Conservation (phyloP, 1,140 invertebrate species). For the Tetramorium simillimum region DNA sequence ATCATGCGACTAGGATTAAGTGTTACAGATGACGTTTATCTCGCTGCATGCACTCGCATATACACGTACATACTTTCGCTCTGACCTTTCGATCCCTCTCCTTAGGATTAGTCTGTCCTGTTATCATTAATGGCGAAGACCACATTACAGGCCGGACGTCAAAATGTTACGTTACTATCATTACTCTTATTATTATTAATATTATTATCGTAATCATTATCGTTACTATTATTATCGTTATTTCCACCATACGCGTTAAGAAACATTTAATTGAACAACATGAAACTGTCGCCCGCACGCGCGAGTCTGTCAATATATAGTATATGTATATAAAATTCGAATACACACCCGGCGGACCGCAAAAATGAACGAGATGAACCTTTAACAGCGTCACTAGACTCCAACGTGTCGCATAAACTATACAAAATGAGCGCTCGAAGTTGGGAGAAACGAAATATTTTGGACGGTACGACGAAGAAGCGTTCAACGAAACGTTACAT, state of each 20-base stretch:
- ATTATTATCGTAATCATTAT: constrained; percentile 50
- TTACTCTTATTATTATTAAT: constrained; percentile 29
- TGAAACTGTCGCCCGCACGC: constrained; percentile 64
- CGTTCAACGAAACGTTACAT: constrained; percentile 72
- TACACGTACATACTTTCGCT: constrained; percentile 52
- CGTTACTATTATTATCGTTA: constrained; percentile 32
- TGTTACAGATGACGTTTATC: constrained; percentile 60
- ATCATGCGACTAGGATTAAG: constrained; percentile 55
- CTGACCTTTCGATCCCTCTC: neutral
- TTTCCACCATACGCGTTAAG: constrained; percentile 65
- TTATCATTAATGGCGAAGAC: constrained; percentile 62
- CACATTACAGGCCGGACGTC: constrained; percentile 70
- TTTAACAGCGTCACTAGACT: constrained; percentile 78
- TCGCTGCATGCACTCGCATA: constrained; percentile 32
- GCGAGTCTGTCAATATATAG: constrained; percentile 68
- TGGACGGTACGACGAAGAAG: constrained; percentile 81
- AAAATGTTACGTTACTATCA: constrained; percentile 55
- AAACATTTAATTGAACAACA: constrained; percentile 76
- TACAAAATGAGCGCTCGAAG: constrained; percentile 78
- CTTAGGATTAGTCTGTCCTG: constrained; percentile 48
- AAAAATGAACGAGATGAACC: constrained; percentile 77
- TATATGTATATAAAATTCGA: constrained; percentile 74
- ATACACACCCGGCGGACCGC: constrained; percentile 71
- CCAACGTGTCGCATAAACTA: constrained; percentile 81
- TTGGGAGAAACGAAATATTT: constrained; percentile 78